Conservation (phyloP, 2,113 vertebrate species). For the Otus sunia region DNA sequence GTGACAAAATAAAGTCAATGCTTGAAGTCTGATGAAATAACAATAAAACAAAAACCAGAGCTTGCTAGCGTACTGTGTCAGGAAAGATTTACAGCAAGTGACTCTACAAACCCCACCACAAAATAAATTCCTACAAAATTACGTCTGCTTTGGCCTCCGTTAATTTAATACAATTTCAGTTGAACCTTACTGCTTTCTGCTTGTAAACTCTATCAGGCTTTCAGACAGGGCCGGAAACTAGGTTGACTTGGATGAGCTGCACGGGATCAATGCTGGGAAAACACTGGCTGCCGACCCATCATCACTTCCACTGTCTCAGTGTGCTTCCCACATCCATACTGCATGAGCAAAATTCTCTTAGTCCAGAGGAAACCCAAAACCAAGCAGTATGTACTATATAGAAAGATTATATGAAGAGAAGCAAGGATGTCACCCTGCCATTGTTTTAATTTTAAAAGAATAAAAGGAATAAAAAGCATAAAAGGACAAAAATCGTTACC, state of each 20-base stretch:
- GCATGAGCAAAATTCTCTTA: not conserved
- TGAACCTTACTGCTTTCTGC: not conserved
- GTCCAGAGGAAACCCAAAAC: not conserved
- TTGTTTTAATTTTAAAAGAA: not conserved
- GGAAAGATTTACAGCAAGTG: conserved; percentile 28
- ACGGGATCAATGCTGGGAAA: not conserved
- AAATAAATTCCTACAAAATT: conserved; percentile 36
- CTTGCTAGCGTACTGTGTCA: not conserved
- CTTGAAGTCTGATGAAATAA: not conserved
- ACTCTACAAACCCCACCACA: conserved; percentile 4
- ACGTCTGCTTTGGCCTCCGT: not conserved
- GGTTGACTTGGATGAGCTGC: not conserved
- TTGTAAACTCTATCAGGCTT: not conserved
- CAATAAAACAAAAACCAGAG: not conserved
- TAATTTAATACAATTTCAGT: not conserved
- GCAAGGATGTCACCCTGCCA: not conserved
- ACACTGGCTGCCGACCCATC: not conserved
- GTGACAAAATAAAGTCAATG: not conserved
- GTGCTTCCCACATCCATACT: accelerated
- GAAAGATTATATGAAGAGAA: not conserved
- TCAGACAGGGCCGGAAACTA: not conserved
- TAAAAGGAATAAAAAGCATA: not conserved
- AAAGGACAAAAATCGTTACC: not conserved
- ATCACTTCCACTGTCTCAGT: accelerated
- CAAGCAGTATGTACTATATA: not conserved